Conservation (phyloP, 2,113 vertebrate species). For the Cebidichthys violaceus region DNA sequence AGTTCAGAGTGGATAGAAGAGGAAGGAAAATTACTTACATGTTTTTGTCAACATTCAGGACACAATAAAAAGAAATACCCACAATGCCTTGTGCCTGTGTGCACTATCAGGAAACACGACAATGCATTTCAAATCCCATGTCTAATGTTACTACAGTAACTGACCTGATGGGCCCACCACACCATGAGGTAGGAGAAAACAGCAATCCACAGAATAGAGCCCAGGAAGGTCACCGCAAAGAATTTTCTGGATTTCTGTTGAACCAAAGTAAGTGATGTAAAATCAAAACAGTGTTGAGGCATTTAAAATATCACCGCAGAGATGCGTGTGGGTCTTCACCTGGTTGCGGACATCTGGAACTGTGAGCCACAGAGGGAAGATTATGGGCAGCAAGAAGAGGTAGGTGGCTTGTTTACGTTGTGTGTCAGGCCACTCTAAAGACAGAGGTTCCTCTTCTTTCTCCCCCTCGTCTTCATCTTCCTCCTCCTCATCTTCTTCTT, state of each 20-base stretch:
- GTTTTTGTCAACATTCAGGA: not conserved
- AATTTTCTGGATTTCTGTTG: conserved; percentile 89
- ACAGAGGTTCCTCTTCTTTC: conserved; percentile 86
- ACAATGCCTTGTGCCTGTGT: not conserved
- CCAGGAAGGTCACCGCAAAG: conserved; percentile 92
- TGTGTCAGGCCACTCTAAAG: conserved; percentile 92
- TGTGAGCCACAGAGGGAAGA: conserved; percentile 96
- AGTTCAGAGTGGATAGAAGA: not conserved
- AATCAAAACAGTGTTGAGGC: not conserved
- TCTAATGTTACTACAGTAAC: conserved; percentile 32
- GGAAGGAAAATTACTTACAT: not conserved
- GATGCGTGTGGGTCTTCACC: conserved; percentile 75
- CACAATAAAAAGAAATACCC: not conserved
- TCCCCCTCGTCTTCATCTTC: conserved; percentile 63
- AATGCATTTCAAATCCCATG: not conserved
- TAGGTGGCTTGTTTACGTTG: conserved; percentile 90
- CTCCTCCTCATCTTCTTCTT: conserved; percentile 68
- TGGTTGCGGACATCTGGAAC: conserved; percentile 93
- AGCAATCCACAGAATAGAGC: conserved; percentile 95
- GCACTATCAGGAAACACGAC: not conserved
- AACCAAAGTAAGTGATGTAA: conserved; percentile 41
- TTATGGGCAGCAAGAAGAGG: conserved; percentile 93
- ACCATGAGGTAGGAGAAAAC: conserved; percentile 97
- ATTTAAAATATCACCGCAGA: not conserved
- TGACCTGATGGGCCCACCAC: conserved; percentile 99